Conservation (phyloP, 2,113 vertebrate genomes). For the Asarcornis scutulata region DNA sequence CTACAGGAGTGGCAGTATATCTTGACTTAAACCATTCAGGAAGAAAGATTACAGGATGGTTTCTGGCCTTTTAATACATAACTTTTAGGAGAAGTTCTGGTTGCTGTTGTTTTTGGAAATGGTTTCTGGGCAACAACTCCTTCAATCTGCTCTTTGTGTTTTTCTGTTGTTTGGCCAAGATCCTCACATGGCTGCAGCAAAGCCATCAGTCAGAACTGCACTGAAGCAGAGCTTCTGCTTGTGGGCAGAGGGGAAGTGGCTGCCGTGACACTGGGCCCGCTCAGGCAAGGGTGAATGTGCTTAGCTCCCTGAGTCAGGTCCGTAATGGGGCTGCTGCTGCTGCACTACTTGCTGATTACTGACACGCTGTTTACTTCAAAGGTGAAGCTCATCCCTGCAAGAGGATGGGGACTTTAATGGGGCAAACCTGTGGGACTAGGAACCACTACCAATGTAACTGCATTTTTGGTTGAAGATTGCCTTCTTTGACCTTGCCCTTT, state of each 20-base stretch:
- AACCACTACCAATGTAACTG: slow-evolving; percentile 65
- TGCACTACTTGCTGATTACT: slow-evolving; percentile 52
- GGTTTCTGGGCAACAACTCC: neutral
- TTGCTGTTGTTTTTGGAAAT: neutral
- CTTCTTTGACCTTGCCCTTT: slow-evolving; percentile 71
- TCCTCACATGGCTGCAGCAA: neutral
- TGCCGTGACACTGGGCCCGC: neutral
- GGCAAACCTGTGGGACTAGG: slow-evolving; percentile 68
- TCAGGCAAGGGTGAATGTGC: neutral
- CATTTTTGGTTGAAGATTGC: slow-evolving; percentile 70
- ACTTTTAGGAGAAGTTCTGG: neutral
- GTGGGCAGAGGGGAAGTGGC: slow-evolving; percentile 3
- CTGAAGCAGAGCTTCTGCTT: neutral
- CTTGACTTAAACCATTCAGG: neutral
- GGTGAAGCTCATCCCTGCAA: slow-evolving; percentile 68
- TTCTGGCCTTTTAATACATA: neutral
- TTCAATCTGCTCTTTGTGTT: neutral
- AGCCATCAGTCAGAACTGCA: neutral
- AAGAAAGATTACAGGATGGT: neutral
- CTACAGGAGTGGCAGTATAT: neutral
- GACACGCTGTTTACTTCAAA: slow-evolving; percentile 69
- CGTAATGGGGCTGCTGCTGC: neutral
- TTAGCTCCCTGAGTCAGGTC: neutral
- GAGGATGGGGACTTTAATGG: slow-evolving; percentile 66
- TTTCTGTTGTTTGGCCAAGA: neutral